Percentiles rank a stretch among this genome's conserved stretches.
Evolutionary conservation across 1,140 invertebrate species (phyloP).

Genomic region (Reticulitermes speratus): DNA sequence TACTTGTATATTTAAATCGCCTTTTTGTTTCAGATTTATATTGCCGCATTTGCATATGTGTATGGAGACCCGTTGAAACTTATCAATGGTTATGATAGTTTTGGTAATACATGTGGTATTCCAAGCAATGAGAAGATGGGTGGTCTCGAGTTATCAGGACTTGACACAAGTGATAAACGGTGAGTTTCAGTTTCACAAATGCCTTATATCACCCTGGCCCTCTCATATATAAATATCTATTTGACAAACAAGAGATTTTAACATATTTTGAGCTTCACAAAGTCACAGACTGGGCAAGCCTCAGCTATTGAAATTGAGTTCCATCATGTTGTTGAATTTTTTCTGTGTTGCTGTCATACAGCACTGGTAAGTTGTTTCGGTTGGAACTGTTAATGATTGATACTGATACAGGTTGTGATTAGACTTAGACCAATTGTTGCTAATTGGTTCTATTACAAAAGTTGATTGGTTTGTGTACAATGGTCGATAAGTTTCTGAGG

Average conservation of each 20-base stretch:
- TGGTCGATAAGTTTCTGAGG: no score
- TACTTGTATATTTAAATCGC: slow-evolving; percentile 37
- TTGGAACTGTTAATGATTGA: no score
- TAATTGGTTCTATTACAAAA: no score
- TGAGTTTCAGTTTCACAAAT: slow-evolving; percentile 44
- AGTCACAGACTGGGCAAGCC: neutral
- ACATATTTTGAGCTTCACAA: neutral
- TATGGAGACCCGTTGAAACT: slow-evolving; percentile 85
- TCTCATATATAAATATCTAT: neutral
- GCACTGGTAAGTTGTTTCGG: neutral
- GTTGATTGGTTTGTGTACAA: no score
- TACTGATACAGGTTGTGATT: no score
- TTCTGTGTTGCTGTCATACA: neutral
- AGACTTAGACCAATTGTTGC: no score
- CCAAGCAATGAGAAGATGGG: slow-evolving; percentile 72
- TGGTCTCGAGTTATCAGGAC: slow-evolving; percentile 72
- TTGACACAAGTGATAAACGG: slow-evolving; percentile 76
- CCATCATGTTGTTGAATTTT: neutral
- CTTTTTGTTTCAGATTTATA: slow-evolving; percentile 64
- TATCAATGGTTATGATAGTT: slow-evolving; percentile 92
- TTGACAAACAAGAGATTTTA: neutral
- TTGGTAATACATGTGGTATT: slow-evolving; percentile 92
- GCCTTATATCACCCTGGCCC: neutral
- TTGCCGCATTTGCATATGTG: slow-evolving; percentile 84
- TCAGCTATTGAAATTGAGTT: neutral